A percentile compares a stretch with the other conserved stretches of the same genome.
Conservation (phyloP, 37 sponge, comb jelly and placozoan species). For the Haliclona indistincta region DNA sequence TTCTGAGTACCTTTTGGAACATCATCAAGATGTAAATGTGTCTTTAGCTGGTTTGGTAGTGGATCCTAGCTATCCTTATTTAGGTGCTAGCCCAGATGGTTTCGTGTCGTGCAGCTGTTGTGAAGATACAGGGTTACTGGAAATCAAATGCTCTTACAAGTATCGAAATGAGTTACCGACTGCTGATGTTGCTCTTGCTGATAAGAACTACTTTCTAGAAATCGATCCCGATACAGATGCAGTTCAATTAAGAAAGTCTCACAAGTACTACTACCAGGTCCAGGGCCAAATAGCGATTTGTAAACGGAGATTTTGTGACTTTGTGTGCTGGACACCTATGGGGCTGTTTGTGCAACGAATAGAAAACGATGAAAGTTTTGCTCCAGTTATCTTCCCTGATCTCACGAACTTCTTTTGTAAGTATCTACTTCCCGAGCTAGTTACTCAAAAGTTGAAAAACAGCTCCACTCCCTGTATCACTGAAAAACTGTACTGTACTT, state of each 20-base stretch:
- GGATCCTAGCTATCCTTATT: slow-evolving; percentile 21
- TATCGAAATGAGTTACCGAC: neutral
- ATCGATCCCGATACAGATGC: neutral
- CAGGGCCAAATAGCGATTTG: slow-evolving; percentile 32
- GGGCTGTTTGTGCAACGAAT: too few relatives aligned
- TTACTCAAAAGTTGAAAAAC: neutral
- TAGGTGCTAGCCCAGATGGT: slow-evolving; percentile 42
- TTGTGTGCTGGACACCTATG: slow-evolving; percentile 51
- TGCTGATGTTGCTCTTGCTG: neutral
- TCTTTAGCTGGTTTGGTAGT: slow-evolving; percentile 7
- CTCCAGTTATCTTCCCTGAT: too few relatives aligned
- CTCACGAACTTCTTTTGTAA: too few relatives aligned
- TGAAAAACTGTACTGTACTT: neutral
- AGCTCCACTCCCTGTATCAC: neutral
- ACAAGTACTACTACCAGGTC: slow-evolving; percentile 36
- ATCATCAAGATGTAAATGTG: neutral
- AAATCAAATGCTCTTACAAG: slow-evolving; percentile 44
- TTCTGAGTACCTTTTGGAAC: neutral
- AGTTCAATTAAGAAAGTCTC: neutral
- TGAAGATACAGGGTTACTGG: slow-evolving; percentile 27
- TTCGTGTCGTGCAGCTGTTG: slow-evolving; percentile 24
- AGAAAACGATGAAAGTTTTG: too few relatives aligned
- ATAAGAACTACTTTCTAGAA: neutral
- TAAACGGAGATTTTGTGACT: slow-evolving; percentile 16
- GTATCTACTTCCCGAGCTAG: too few relatives aligned